A percentile compares a stretch with the other conserved stretches of the same genome.
Evolutionary conservation across 2,113 vertebrate genomes (phyloP).

Genomic region (Pseudopipra pipra): DNA sequence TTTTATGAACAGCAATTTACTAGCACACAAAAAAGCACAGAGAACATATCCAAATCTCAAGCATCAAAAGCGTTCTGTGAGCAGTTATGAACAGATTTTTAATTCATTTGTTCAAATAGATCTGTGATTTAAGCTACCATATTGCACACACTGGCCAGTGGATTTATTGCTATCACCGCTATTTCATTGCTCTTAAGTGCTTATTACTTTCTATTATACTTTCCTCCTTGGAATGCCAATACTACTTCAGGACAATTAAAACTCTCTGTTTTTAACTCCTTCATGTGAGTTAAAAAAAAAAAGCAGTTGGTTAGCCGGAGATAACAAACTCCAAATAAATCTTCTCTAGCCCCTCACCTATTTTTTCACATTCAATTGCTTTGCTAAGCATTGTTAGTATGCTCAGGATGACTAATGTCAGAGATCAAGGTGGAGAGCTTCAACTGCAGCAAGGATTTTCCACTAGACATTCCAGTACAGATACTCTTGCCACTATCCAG

Average conservation of each 20-base stretch:
- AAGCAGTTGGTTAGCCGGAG: neutral
- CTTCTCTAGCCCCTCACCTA: neutral
- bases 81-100: neutral
- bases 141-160: neutral
- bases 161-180: neutral
- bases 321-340: neutral
- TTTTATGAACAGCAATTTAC: neutral
- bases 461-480: neutral
- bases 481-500: neutral
- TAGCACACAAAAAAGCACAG: neutral
- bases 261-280: neutral
- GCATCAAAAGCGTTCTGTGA: neutral
- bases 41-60: neutral
- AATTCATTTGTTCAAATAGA: neutral
- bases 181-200: neutral
- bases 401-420: neutral
- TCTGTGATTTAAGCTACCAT: neutral
- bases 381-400: neutral
- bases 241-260: neutral
- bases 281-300: neutral
- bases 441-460: neutral
- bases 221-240: neutral
- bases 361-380: neutral
- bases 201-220: conserved; percentile 2
- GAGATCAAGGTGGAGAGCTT: neutral